These are phyloP conservation scores for Ciona savignyi DNA, from an alignment of 23 tunicate genomes.

Conservation along the genomic window DNA sequence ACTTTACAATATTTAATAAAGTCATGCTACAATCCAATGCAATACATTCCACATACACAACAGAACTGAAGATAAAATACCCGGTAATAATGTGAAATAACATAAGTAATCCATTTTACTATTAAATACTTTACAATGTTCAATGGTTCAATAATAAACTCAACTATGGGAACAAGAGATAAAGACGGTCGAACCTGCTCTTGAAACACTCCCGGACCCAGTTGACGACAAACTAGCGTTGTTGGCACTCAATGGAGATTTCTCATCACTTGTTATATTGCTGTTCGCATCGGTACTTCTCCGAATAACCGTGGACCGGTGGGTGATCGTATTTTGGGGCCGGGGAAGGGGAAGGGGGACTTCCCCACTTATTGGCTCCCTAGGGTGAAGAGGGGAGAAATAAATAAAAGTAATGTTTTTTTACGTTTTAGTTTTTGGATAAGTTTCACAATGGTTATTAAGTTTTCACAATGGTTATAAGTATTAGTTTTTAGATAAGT, in stretches of 20 bases:
- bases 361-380: slow-evolving; percentile 21
- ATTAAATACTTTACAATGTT: too few relatives aligned
- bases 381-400: not conserved
- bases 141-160: too few relatives aligned
- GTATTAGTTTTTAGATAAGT: too few relatives aligned
- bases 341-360: slow-evolving; percentile 52
- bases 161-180: not conserved
- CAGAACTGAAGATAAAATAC: too few relatives aligned
- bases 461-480: too few relatives aligned
- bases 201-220: slow-evolving; percentile 20
- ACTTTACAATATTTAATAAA: too few relatives aligned
- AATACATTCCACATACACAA: too few relatives aligned
- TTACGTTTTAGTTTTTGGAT: too few relatives aligned
- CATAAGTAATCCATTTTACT: too few relatives aligned
- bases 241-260: not conserved
- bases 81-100: too few relatives aligned
- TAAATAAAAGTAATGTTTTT: not conserved
- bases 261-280: not conserved
- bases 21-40: too few relatives aligned
- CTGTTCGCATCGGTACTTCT: slow-evolving; percentile 7
- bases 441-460: too few relatives aligned
- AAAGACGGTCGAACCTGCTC: slow-evolving; percentile 21
- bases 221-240: slow-evolving; percentile 4
- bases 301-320: slow-evolving; percentile 23
- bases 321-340: slow-evolving; percentile 35